Base-by-base conservation (phyloP, 2,888 invertebrate species). In the Macrosoma leucophasiata region DNA sequence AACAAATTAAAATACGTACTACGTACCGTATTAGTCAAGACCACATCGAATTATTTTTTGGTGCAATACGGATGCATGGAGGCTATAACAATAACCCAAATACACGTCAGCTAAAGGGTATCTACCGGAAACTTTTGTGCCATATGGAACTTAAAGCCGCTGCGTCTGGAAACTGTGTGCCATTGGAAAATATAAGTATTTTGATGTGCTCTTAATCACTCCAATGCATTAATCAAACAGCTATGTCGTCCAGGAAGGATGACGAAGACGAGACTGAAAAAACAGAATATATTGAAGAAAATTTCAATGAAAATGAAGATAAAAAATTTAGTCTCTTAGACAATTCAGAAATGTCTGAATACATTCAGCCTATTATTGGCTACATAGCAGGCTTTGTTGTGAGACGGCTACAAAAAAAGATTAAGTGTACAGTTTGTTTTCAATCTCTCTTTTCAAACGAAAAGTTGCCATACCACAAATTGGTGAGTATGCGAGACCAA, bases 61-160 rank as follows among this genome's bases (percentile, higher is more conserved):
- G 17, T 6, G 13, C 10, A 10, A 33, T 42, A 5, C 23, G 35
- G 17, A 38, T 37, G 29, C 35, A 41, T 18, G 37, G 37, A 21
- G 33, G 28, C 17, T 28, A 41, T 19, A 49, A 48, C 32, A 34
- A 48, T 39, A 50, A 47, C 19, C 46, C 48, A 3, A 44, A 40
- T 27, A 40, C 32, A 33, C 40, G 6, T 22, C 48, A 29, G 13
- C 42, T 39, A 11, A 43, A 44, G 32, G 39, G 38, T 7, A 28
- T 21, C 15, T 41, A 42, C 25, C 31, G 23, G 32, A 48, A 44
- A 40, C 11, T 39, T 9, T 14, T 47, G 15, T 27, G 28, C n/a
- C 32, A 43, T 19, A 18, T 46, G 26, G 44, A 46, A 23, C 11
- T 48, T 9, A 22, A 40, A 37, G 19, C 29, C n/a, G 14, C 8